Base-by-base conservation (phyloP, 2,888 invertebrate species). In the Eumacrocentrus americanus region DNA sequence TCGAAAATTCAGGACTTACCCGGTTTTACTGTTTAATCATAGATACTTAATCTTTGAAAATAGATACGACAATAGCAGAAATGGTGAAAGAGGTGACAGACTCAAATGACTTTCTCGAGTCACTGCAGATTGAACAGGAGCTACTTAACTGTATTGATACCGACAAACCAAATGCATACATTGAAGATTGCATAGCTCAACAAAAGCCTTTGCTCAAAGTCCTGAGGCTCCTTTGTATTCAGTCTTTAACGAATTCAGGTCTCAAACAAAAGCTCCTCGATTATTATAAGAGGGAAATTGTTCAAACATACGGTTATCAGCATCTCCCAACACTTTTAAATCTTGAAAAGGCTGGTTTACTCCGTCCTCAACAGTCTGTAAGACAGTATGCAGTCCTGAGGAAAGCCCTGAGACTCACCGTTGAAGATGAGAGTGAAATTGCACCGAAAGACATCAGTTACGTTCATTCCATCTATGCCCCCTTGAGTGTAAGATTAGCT, bases 381-480 rank as follows among this genome's bases (percentile, higher is more conserved):
- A 81, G 92, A 29, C 89, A 90, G 22, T 93, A 92, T 71, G 86
- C 90, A 6, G 89, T 92, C 2, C 79, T 93, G 16, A 84, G 92
- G 66, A 92, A 92, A 85, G 87, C 93, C 0, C 82, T 97, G 6
- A 88, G 90, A 68, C 83, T 98, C 23, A 95, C 95, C 0, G 91
- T 93, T 68, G 95, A 96, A 70, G 95, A 96, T 70, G 89, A 91
- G 1, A 88, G 89, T 58, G 96, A 96, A 82, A 84, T 90, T 61
- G 87, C 89, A 55, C 91, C 91, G 0, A 90, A 88, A 62, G 96
- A 98, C 75, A 93, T 95, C 55, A 91, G 94, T 66, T 97, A 95
- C 74, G 91, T 96, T 34, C 93, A 94, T 76, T 93, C 92, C 74
- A 94, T 92, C 75, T 98, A 97, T 81, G 96, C 97, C 0, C 98